Evolutionary conservation across 2,113 vertebrate genomes (phyloP).

Genomic region (Callocephalon fimbriatum): DNA sequence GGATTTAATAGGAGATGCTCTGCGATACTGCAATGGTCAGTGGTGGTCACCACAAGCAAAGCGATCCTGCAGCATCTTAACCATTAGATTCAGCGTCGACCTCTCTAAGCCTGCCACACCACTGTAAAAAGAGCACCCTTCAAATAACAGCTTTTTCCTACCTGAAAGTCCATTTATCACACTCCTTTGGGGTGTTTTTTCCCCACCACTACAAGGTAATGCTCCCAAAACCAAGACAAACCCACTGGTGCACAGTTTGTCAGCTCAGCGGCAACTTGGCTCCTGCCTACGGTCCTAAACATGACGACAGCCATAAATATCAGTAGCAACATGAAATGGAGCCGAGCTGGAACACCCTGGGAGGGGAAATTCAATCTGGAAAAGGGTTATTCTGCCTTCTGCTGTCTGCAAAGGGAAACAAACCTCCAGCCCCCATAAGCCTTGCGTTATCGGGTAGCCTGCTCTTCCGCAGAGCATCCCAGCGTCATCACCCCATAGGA

Average conservation of each 20-base stretch:
- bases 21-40: background rate
- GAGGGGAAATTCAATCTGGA: background rate
- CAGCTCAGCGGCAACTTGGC: background rate
- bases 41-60: fast-evolving
- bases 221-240: background rate
- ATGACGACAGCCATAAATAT: background rate
- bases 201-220: background rate
- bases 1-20: background rate
- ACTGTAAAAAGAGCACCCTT: background rate
- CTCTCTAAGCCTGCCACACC: background rate
- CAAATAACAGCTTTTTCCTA: background rate
- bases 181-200: background rate
- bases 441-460: fast-evolving
- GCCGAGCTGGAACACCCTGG: background rate
- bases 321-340: background rate
- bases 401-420: background rate
- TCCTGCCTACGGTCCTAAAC: background rate
- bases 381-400: background rate
- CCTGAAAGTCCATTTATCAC: background rate
- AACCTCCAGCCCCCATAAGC: background rate
- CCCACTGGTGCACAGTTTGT: background rate
- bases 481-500: background rate
- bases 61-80: background rate
- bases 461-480: background rate
- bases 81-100: fast-evolving